Evolutionary conservation across 2,888 invertebrate species (phyloP), one percentile per base, ranked within the genome.

Genomic region (Ophraella communa): DNA sequence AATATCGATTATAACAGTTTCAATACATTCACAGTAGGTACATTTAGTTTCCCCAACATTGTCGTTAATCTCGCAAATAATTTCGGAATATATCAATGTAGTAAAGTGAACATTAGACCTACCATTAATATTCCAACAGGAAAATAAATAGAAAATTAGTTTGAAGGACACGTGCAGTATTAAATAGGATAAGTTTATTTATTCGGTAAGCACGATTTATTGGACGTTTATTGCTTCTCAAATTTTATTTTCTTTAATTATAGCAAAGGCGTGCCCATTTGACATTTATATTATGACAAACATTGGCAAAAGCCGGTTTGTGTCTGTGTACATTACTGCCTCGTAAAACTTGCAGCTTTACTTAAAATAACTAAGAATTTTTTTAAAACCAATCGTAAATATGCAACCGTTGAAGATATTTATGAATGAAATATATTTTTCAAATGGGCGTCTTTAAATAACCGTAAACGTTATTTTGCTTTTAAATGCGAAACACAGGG

Each of bases 181-280:
- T 51, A n/a, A 24, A 24, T 24, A 7, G 27, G 57, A 65, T 69
- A 63, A 55, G 60, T 64, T 64, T 66, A 61, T 67, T 69, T 65
- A 67, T 66, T 35, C 66, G 55, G 52, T 53, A 45, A 66, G 65
- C 62, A 62, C 56, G 69, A 71, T 71, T 69, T 68, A 69, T 69
- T 67, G 49, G 57, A 42, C 61, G 35, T 66, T 69, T 68, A 71
- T 71, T 68, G 62, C 68, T 60, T 64, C 57, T 42, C 42, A 44
- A 24, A 42, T 55, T 55, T 55, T 55, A 39, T 54, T 54, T 51
- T 4, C 49, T 24, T 17, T 51, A 51, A 51, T 51, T 51, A 51
- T 8, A 8, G 27, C 17, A 27, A 51, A 59, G 67, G 64, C 63
- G 63, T 62, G 63, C 30, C 59, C 58, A 35, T 24, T 24, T 20